These are phyloP conservation scores for Ptychochromis oligacanthus DNA, from an alignment of 2,113 vertebrate species.

Conservation along the genomic window DNA sequence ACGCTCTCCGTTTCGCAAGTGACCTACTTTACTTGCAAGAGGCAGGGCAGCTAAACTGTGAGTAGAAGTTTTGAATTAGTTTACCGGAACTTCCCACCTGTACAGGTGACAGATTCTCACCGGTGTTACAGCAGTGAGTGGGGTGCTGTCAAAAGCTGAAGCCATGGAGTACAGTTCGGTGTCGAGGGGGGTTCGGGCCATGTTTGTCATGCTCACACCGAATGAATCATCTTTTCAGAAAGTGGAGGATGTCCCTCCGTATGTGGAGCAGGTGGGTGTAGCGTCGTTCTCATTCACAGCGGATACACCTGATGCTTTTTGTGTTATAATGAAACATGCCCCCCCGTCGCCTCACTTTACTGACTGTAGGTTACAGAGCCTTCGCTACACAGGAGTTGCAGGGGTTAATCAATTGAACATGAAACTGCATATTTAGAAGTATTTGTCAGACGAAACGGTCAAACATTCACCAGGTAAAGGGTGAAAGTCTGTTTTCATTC, in stretches of 20 bases:
- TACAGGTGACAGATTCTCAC: slow-evolving; percentile 31
- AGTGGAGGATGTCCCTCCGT: slow-evolving; percentile 86
- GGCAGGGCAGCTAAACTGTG: not conserved
- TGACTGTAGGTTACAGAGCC: not conserved
- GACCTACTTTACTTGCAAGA: slow-evolving; percentile 32
- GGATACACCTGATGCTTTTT: not conserved
- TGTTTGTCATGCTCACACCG: slow-evolving; percentile 86
- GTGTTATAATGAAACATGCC: not conserved
- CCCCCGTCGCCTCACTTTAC: not conserved
- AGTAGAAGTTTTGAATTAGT: not conserved
- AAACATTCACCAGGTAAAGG: not conserved
- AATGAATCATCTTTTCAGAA: slow-evolving; percentile 84
- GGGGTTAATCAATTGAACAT: not conserved
- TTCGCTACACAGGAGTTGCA: not conserved
- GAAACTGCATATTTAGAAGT: not conserved
- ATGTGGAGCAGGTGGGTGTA: slow-evolving; percentile 86
- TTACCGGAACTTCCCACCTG: slow-evolving; percentile 9
- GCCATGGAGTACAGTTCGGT: slow-evolving; percentile 21
- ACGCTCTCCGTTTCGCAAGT: not conserved
- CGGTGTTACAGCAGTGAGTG: not conserved
- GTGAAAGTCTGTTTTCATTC: not conserved
- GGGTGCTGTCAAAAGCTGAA: slow-evolving; percentile 18
- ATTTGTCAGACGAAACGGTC: accelerated
- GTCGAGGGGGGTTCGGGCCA: slow-evolving; percentile 76
- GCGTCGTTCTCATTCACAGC: accelerated